phyloP scores from a whole-genome alignment of 2,888 invertebrate species.

The Papilio demoleus region DNA sequence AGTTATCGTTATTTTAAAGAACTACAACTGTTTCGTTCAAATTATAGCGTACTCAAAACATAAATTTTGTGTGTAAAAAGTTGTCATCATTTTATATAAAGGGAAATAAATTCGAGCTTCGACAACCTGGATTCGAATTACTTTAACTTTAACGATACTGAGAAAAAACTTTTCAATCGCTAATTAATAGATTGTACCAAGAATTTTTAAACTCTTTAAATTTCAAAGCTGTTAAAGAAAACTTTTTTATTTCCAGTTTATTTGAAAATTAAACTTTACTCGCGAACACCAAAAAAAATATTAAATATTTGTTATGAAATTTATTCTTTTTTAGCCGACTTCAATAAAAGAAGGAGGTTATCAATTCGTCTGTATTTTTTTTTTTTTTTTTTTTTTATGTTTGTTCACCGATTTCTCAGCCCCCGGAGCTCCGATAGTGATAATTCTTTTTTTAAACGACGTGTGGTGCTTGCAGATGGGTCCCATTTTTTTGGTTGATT shows the following conservation, averaged over 20 bases:
- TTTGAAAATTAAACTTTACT: slow-evolving; percentile 7
- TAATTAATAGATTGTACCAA: slow-evolving; percentile 28
- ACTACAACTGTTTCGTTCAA: neutral
- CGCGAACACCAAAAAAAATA: neutral
- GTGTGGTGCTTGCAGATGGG: no score
- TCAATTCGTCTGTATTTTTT: no score
- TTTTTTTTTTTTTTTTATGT: no score
- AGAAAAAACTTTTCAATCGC: slow-evolving; percentile 18
- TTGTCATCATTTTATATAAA: neutral
- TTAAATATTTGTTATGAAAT: no score
- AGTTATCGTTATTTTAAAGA: neutral
- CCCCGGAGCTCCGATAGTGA: no score
- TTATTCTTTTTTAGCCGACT: no score
- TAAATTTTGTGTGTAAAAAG: slow-evolving; percentile 2
- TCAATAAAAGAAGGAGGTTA: no score
- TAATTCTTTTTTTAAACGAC: no score
- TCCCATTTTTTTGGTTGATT: no score
- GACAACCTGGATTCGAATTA: neutral
- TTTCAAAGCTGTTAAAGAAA: neutral
- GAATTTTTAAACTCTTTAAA: slow-evolving; percentile 13
- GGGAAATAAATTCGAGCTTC: neutral
- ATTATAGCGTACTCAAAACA: neutral
- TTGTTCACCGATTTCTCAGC: no score
- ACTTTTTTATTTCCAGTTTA: slow-evolving; percentile 5
- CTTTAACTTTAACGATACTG: slow-evolving; percentile 1